phyloP scores from a whole-genome alignment of 2,888 invertebrate genomes.

The Diloba caeruleocephala region DNA sequence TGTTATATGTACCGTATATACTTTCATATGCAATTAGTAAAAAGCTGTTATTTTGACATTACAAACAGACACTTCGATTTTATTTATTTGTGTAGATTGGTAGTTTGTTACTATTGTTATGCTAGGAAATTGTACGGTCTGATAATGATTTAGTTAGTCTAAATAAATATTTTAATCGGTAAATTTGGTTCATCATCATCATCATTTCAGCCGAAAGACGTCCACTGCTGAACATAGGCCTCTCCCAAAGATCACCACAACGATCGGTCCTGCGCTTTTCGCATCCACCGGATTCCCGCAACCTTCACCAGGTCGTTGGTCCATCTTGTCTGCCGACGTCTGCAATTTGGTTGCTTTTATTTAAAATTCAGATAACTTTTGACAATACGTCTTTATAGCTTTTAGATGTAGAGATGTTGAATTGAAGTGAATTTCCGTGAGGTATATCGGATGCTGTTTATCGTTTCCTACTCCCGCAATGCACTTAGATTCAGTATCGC shows the following conservation, averaged over 20 bases:
- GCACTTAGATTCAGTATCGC: constrained; percentile 46
- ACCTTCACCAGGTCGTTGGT: too few relatives aligned
- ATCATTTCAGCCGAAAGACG: too few relatives aligned
- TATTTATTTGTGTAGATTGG: not conserved
- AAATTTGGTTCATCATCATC: not conserved
- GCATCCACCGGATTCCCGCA: too few relatives aligned
- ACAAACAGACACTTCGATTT: too few relatives aligned
- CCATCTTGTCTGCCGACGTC: too few relatives aligned
- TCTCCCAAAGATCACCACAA: too few relatives aligned
- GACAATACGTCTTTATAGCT: constrained; percentile 25
- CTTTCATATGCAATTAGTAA: too few relatives aligned
- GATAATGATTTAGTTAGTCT: not conserved
- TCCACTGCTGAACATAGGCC: too few relatives aligned
- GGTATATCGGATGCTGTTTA: constrained; percentile 50
- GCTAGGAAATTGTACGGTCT: not conserved
- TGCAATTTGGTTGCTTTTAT: constrained; percentile 22
- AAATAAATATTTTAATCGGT: not conserved
- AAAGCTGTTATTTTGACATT: too few relatives aligned
- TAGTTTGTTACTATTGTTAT: too few relatives aligned
- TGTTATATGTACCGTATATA: too few relatives aligned
- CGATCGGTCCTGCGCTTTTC: too few relatives aligned
- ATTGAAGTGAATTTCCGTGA: constrained; percentile 22
- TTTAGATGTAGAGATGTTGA: constrained; percentile 26
- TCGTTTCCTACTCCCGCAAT: constrained; percentile 43
- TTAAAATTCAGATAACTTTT: constrained; percentile 17